Percentiles rank a stretch among this genome's conserved stretches.
phyloP scores from a whole-genome alignment of 2,113 vertebrate species.

The Psammodynastes pulverulentus region DNA sequence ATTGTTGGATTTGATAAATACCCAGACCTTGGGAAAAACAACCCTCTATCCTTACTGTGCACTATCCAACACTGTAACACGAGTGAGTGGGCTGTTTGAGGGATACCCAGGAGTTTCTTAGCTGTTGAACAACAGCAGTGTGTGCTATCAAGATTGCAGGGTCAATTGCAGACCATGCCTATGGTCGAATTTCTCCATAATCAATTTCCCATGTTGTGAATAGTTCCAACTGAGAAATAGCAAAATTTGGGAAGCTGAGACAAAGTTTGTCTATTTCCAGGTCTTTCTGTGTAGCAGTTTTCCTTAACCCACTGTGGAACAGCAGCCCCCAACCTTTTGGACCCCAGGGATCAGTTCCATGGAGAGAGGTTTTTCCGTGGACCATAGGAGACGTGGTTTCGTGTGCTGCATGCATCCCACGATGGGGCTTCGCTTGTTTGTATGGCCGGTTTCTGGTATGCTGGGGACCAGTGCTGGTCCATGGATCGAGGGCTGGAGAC shows the following conservation, averaged over 20 bases:
- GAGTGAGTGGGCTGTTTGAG: not conserved
- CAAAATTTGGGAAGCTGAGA: not conserved
- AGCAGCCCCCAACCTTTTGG: too few species aligned
- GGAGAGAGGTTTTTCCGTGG: too few species aligned
- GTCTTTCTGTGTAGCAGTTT: not conserved
- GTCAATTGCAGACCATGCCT: conserved; percentile 24
- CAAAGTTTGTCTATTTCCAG: not conserved
- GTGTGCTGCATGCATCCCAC: too few species aligned
- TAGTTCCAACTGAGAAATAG: not conserved
- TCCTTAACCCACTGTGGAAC: not conserved
- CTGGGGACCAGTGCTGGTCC: too few species aligned
- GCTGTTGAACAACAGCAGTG: not conserved
- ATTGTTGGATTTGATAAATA: not conserved
- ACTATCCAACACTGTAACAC: not conserved
- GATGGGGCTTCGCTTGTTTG: too few species aligned
- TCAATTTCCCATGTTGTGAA: not conserved
- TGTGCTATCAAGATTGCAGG: not conserved
- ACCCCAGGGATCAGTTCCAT: too few species aligned
- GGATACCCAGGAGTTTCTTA: not conserved
- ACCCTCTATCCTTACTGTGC: not conserved
- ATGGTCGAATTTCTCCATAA: not conserved
- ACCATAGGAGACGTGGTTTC: too few species aligned
- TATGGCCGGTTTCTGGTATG: too few species aligned
- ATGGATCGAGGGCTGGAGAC: too few species aligned
- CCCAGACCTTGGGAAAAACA: not conserved